phyloP scores from a whole-genome alignment of 2,888 invertebrate genomes.

The Stegana nigrithorax region DNA sequence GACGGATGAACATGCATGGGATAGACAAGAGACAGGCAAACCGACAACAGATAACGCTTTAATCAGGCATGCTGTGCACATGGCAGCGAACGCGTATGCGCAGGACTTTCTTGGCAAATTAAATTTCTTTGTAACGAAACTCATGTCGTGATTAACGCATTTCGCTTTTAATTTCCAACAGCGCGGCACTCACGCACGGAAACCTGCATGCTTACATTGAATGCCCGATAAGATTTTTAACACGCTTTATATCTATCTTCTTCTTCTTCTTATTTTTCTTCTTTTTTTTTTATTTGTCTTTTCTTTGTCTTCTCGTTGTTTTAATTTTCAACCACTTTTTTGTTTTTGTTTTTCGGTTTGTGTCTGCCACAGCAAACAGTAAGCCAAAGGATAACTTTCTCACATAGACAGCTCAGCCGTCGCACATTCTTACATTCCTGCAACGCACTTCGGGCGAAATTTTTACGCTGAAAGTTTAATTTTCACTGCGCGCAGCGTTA shows the following conservation, averaged over 20 bases:
- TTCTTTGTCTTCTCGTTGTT: background rate
- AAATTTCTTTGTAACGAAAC: constrained; percentile 47
- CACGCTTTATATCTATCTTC: background rate
- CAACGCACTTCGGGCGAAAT: background rate
- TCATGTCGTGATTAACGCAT: constrained; percentile 54
- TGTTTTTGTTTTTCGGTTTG: too few species aligned
- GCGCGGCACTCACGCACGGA: constrained; percentile 21
- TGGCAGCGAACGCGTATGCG: too few species aligned
- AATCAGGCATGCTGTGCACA: too few species aligned
- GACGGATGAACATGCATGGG: too few species aligned
- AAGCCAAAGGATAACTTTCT: background rate
- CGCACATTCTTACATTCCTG: background rate
- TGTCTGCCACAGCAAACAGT: too few species aligned
- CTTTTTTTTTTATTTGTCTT: background rate
- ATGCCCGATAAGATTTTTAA: constrained; percentile 14
- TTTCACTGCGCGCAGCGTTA: background rate
- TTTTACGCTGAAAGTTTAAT: constrained; percentile 9
- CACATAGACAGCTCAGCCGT: background rate
- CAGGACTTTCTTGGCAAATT: constrained; percentile 46
- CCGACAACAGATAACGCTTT: too few species aligned
- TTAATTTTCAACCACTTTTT: too few species aligned
- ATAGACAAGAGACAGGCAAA: too few species aligned
- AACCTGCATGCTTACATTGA: background rate
- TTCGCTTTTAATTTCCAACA: constrained; percentile 55
- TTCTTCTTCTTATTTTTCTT: background rate